Base-by-base conservation (phyloP, 2,797 vertebrate genomes). In the Crocodylus rhombifer region DNA sequence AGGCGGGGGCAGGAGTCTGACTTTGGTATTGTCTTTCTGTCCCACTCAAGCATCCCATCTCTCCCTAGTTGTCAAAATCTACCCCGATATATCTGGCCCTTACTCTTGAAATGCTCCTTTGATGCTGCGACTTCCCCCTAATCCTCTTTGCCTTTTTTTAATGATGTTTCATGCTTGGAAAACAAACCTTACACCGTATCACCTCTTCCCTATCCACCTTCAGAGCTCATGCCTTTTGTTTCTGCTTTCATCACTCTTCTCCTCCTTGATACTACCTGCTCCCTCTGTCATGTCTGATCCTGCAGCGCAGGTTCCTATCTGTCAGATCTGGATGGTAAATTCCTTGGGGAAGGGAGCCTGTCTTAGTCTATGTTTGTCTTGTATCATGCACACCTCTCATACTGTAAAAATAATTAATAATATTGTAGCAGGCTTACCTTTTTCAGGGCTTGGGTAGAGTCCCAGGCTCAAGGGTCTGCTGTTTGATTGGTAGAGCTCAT, bases 201-300 rank as follows among this genome's bases (percentile, higher is more conserved):
- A 77, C 21, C 21, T 86, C 36, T 42, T 89, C 94, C 61, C 33
- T 84, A 33, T 80, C 91, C 16, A 26, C 80, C 57, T 76, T 76
- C 92, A 81, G n/a, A 28, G 25, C 42, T 83, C 65, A 36, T 36
- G 82, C 18, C 23, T 95, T 91, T 90, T 93, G 30, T 58, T 23
- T 86, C 10, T 71, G 56, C 11, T 93, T 92, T 93, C 83, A 89
- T 81, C 69, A 77, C 55, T 3, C 14, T 58, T 74, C 73, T 94
- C 36, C 77, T 87, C 73, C 0, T 0, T 64, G 36, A 23, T 60
- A 65, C 56, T 60, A 26, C 15, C 87, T 74, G 10, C 13, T 87
- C 80, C n/a, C 11, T 85, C 21, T 2, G 20, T 88, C 67, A 4
- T 85, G 82, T n/a, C 77, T 33, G 77, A 87, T 87, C 80, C 67